These are phyloP conservation scores for Aythya baeri DNA, from an alignment of 2,113 vertebrate species.

Conservation along the genomic window DNA sequence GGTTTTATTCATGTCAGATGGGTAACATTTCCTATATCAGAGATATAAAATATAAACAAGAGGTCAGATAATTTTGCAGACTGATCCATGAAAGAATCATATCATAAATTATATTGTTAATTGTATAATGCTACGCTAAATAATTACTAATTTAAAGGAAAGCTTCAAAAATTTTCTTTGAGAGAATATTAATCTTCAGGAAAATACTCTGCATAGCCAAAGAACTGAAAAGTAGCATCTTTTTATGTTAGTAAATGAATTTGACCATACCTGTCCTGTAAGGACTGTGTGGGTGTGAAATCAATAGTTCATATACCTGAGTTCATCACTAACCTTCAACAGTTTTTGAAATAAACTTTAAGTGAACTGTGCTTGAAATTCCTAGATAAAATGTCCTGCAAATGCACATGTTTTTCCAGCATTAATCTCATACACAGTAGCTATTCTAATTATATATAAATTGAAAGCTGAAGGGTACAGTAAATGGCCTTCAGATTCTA, in stretches of 20 bases:
- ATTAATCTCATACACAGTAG: neutral
- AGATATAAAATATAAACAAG: neutral
- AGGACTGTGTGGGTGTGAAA: neutral
- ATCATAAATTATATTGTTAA: neutral
- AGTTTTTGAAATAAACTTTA: slow-evolving; percentile 16
- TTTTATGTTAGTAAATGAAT: neutral
- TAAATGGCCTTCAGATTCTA: neutral
- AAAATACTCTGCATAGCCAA: neutral
- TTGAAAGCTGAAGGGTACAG: neutral
- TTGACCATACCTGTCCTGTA: neutral
- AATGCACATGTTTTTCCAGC: neutral
- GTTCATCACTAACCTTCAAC: slow-evolving; percentile 17
- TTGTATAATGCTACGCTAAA: neutral
- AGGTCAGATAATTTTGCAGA: neutral
- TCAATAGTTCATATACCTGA: neutral
- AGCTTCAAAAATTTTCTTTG: neutral
- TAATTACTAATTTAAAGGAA: neutral
- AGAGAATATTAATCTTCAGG: neutral
- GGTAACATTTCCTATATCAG: neutral
- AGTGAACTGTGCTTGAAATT: slow-evolving; percentile 45
- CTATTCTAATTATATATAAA: neutral
- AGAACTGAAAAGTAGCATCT: neutral
- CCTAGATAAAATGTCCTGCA: slow-evolving; percentile 19
- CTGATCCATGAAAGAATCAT: neutral
- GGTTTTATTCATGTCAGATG: neutral